A percentile compares a stretch with the other conserved stretches of the same genome.
Conservation (phyloP, 1,140 invertebrate species). For the Metopolophium dirhodum region DNA sequence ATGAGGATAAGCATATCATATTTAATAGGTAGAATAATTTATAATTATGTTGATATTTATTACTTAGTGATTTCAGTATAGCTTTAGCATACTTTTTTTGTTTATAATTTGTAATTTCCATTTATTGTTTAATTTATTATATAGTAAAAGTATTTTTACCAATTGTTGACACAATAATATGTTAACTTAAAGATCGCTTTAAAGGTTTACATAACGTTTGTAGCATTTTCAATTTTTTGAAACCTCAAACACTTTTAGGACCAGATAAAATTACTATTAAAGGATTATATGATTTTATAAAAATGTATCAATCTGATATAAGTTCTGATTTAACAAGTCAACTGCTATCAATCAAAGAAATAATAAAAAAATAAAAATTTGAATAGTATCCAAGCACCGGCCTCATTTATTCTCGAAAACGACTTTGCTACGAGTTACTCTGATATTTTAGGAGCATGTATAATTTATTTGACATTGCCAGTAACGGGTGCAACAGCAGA, state of each 20-base stretch:
- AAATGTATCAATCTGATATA: conserved; percentile 6
- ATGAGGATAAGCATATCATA: no score
- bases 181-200: conserved; percentile 22
- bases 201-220: not conserved
- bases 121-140: no score
- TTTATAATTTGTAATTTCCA: no score
- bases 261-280: not conserved
- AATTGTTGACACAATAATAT: not conserved
- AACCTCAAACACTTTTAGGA: not conserved
- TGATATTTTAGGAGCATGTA: not conserved
- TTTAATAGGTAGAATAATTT: no score
- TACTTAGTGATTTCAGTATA: no score
- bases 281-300: not conserved
- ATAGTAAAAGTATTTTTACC: conserved; percentile 36
- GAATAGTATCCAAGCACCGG: not conserved
- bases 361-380: not conserved
- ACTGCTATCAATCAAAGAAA: conserved; percentile 19
- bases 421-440: not conserved
- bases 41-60: no score
- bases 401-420: conserved; percentile 1
- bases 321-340: not conserved
- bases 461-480: conserved; percentile 44
- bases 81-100: no score
- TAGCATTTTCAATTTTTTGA: conserved; percentile 3
- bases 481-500: conserved; percentile 61